Percentiles rank a stretch among this genome's conserved stretches.
Conservation (phyloP, 2,797 vertebrate species). For the Sparidentex hasta region DNA sequence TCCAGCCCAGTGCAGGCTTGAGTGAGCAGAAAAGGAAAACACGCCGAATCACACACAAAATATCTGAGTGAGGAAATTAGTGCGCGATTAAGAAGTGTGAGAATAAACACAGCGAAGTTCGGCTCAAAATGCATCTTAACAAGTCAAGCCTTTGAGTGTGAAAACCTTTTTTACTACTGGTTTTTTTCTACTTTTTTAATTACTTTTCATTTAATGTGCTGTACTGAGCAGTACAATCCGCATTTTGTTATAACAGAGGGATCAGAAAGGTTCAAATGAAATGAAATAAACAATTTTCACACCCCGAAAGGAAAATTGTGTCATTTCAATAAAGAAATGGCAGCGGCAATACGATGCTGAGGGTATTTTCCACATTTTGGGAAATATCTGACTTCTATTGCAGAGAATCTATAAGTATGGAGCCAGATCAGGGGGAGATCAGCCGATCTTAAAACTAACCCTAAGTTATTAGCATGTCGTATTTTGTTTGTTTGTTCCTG, state of each 20-base stretch:
- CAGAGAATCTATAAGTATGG: neutral
- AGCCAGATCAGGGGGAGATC: neutral
- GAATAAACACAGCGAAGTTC: neutral
- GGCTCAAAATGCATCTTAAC: constrained; percentile 5
- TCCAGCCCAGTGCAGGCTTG: neutral
- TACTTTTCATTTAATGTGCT: constrained; percentile 5
- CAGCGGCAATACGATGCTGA: too few species aligned
- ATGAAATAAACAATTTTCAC: neutral
- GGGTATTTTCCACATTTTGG: neutral
- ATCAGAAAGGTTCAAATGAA: neutral
- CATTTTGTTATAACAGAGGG: constrained; percentile 2
- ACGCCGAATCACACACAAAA: neutral
- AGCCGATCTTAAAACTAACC: neutral
- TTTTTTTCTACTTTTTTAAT: neutral
- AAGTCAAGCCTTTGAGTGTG: constrained; percentile 1
- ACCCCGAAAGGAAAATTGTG: neutral
- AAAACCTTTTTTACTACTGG: constrained; percentile 9
- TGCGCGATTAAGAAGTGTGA: constrained; percentile 18
- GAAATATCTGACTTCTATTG: neutral
- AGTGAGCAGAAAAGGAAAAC: constrained; percentile 1
- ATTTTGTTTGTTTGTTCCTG: neutral
- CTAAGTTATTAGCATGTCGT: neutral
- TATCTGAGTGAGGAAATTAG: constrained; percentile 4
- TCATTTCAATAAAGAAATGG: neutral
- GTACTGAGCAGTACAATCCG: neutral